phyloP scores from a whole-genome alignment of 2,113 vertebrate genomes.

The Dasyurus viverrinus region DNA sequence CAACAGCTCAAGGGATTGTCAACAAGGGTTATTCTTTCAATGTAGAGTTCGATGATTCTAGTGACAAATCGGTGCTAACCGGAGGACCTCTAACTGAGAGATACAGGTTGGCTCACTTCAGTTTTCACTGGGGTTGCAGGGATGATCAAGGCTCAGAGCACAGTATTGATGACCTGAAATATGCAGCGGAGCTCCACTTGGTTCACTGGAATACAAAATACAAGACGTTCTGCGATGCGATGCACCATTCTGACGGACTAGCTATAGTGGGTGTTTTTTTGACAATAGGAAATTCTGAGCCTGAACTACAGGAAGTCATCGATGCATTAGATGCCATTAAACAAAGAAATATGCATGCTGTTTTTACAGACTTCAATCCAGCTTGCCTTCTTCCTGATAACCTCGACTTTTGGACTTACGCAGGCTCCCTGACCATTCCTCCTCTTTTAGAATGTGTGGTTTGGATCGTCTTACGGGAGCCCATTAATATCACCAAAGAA shows the following conservation, averaged over 20 bases:
- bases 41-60: conserved; percentile 93
- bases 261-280: conserved; percentile 88
- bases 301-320: background rate
- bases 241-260: conserved; percentile 90
- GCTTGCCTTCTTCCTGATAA: conserved; percentile 86
- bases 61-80: conserved; percentile 89
- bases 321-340: background rate
- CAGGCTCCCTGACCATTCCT: conserved; percentile 93
- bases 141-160: conserved; percentile 95
- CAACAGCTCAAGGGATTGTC: conserved; percentile 85
- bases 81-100: conserved; percentile 89
- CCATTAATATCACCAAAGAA: conserved; percentile 87
- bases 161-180: conserved; percentile 88
- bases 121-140: conserved; percentile 95
- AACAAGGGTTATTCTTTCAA: conserved; percentile 97
- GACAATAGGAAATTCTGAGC: conserved; percentile 86
- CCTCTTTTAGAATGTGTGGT: conserved; percentile 93
- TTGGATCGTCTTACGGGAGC: conserved; percentile 92
- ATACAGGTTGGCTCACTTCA: conserved; percentile 94
- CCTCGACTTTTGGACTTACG: conserved; percentile 93
- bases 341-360: background rate
- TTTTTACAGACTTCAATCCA: conserved; percentile 89
- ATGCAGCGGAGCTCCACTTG: conserved; percentile 95
- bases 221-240: conserved; percentile 88
- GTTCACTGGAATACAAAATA: conserved; percentile 99